Evolutionary conservation across 2,797 vertebrate genomes (phyloP).

Genomic region (Enteromius trimaculatus): DNA sequence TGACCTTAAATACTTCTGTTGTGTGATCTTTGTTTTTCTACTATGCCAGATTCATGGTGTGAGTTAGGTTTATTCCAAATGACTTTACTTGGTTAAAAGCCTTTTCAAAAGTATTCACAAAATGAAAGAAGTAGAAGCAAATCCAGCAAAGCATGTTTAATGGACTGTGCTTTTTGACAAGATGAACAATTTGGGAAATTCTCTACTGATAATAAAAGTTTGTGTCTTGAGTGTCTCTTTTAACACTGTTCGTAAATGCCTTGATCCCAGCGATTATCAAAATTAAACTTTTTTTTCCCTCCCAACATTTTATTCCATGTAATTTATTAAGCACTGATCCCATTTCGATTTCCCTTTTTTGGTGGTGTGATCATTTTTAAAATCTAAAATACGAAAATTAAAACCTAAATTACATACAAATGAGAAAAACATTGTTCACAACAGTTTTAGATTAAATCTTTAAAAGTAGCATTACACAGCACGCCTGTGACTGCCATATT

Average conservation of each 20-base stretch:
- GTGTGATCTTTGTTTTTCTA: neutral
- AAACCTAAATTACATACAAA: neutral
- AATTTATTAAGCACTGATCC: neutral
- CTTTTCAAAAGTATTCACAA: neutral
- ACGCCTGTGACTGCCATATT: neutral
- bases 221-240: neutral
- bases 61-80: neutral
- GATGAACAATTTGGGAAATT: neutral
- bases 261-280: neutral
- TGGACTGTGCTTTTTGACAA: neutral
- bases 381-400: too few relatives aligned
- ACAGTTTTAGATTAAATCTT: neutral
- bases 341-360: neutral
- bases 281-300: neutral
- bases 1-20: neutral
- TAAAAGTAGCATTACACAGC: neutral
- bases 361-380: neutral
- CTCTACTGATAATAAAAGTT: neutral
- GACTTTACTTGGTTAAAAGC: neutral
- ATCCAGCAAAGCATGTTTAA: neutral
- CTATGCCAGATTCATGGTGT: neutral
- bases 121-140: neutral
- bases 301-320: neutral
- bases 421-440: neutral
- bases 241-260: neutral